Percentiles rank a stretch among this genome's conserved stretches.
phyloP scores from a whole-genome alignment of 1,140 invertebrate genomes.

The Frieseomelitta varia region DNA sequence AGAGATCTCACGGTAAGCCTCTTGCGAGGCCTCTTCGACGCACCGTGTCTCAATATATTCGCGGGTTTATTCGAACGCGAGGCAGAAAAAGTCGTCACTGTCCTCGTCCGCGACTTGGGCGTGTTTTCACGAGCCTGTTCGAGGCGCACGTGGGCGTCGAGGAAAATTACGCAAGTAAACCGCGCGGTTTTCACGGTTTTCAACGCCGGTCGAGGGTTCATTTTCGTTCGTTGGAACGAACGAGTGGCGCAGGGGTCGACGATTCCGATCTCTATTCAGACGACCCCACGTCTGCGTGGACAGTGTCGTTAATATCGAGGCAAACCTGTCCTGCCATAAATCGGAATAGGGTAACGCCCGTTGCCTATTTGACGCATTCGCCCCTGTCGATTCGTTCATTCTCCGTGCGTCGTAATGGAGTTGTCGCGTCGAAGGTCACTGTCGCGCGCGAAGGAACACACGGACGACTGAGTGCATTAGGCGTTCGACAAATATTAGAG shows the following conservation, averaged over 20 bases:
- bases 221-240: background rate
- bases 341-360: constrained; percentile 43
- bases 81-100: no score
- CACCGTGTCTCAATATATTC: constrained; percentile 17
- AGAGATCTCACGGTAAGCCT: background rate
- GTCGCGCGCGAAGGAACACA: background rate
- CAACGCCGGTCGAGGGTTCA: background rate
- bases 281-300: background rate
- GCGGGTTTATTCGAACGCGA: constrained; percentile 9
- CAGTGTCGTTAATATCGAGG: constrained; percentile 46
- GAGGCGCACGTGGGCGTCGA: constrained; percentile 33
- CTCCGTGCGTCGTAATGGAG: constrained; percentile 61
- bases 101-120: background rate
- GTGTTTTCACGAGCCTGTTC: constrained; percentile 34
- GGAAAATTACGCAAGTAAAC: constrained; percentile 28
- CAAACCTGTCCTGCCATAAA: constrained; percentile 45
- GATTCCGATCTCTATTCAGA: background rate
- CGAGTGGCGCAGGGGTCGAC: background rate
- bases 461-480: background rate
- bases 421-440: constrained; percentile 26
- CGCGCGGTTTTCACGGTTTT: constrained; percentile 11
- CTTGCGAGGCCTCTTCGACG: background rate
- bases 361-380: constrained; percentile 47
- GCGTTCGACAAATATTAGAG: background rate
- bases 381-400: constrained; percentile 59